Base-by-base conservation (phyloP, 2,888 invertebrate species). In the Ligdia adustata region DNA sequence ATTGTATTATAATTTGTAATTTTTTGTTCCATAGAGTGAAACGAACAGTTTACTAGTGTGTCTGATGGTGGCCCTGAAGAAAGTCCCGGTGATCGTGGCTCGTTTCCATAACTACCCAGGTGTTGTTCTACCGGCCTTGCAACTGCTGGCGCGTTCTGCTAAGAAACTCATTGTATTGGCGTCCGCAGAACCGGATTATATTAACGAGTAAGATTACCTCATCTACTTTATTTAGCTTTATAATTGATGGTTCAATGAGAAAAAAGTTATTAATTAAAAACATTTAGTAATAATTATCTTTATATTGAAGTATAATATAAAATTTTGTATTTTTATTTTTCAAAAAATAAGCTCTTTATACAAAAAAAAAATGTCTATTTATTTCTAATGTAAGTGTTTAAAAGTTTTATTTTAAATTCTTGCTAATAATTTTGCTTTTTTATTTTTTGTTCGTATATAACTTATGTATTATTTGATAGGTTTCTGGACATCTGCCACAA, bases 21-120 rank as follows among this genome's bases (percentile, higher is more conserved):
- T 29, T 26, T 4, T 9, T 6, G 81, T 37, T 72, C 92, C 64
- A n/a, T n/a, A 89, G 89, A 80, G 82, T 3, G 84, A 82, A 9
- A 62, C 75, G 11, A 76, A 80, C 74, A 86, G 85, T 50, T 83
- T 82, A 45, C 91, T 92, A 64, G 91, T 94, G 74, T 75, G 40
- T 5, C 41, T 94, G 6, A 84, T 91, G 32, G 93, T 93, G 3
- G 89, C 95, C 22, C 75, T 96, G 60, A 91, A 91, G 12, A 93
- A 94, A 72, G 80, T 95, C 54, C 93, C 95, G 1, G 92, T 91
- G n/a, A 89, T 96, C 32, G 77, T 97, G 44, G 93, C 91, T 51
- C 75, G 94, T 18, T 97, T 95, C 72, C 94, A 95, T 78, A 95
- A 95, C 79, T 96, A 96, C 76, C 94, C 94, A 42, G 92, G 94